Base-by-base conservation (phyloP, 2,113 vertebrate genomes). In the Gallinago media region DNA sequence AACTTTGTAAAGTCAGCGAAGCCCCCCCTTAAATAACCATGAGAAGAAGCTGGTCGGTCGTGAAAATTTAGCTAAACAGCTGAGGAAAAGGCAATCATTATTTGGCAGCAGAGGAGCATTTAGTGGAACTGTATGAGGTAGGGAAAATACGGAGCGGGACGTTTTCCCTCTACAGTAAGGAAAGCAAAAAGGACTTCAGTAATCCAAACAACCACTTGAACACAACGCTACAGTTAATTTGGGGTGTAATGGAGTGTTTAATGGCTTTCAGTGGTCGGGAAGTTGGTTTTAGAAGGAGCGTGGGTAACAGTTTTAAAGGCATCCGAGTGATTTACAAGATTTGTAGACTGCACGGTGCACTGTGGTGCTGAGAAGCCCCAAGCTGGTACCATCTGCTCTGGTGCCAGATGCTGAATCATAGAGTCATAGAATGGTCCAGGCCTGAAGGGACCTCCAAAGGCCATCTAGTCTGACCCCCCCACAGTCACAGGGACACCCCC, bases 181-280 rank as follows among this genome's bases (percentile, higher is more conserved):
- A 88, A 94, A 90, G 59, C 36, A 65, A 34, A 93, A 93, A 92
- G 47, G 42, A 77, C 40, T 87, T 84, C 5, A 89, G 56, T 81
- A 89, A 78, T 65, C 80, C 66, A 81, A 67, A 87, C 61, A 84
- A 84, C 59, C 66, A 31, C 72, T 78, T 55, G 89, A 86, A 84
- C 47, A 59, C 55, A 58, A 31, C 2, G 10, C 84, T 89, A 67
- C 91, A 92, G 83, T 77, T 92, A 94, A 96, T 91, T 92, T 89
- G 86, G 3, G 3, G 40, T 21, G 72, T 75, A 92, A 94, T 89
- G 59, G 65, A 50, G 65, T 81, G 84, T 65, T 91, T 96, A 89
- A 91, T 91, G 73, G 79, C 84, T 92, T 96, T 85, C 65, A 63
- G 70, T 78, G 80, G 89, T 89, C 76, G 94, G 93, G 75, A 94